Evolutionary conservation across 2,888 invertebrate species (phyloP).

Genomic region (Branchinecta sandiegonensis): DNA sequence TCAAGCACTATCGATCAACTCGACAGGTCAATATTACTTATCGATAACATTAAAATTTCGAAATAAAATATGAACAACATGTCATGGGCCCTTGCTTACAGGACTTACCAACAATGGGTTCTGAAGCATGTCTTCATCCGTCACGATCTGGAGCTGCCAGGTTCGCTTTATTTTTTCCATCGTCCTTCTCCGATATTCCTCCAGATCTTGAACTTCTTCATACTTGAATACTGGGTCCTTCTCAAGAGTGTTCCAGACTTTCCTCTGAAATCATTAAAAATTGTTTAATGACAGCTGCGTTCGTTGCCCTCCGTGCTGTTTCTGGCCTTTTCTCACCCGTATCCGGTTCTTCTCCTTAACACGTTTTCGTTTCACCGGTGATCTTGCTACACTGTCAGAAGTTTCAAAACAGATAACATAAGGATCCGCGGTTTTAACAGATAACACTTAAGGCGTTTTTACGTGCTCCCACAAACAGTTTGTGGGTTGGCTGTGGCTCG

Average conservation of each 20-base stretch:
- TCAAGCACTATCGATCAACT: too few species aligned
- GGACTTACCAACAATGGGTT: conserved; percentile 29
- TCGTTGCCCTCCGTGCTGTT: background rate
- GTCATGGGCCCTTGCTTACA: background rate
- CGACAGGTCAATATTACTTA: too few species aligned
- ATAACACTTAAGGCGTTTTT: too few species aligned
- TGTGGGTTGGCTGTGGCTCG: too few species aligned
- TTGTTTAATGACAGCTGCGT: background rate
- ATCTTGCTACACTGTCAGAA: too few species aligned
- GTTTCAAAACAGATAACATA: too few species aligned
- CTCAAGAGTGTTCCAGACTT: conserved; percentile 60
- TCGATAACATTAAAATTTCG: background rate
- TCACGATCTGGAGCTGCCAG: conserved; percentile 47
- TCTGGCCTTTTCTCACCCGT: too few species aligned
- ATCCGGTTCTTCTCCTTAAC: too few species aligned
- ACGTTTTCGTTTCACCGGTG: too few species aligned
- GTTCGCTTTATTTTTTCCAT: conserved; percentile 48
- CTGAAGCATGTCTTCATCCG: conserved; percentile 39
- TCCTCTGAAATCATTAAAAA: conserved; percentile 44
- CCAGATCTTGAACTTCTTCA: conserved; percentile 46
- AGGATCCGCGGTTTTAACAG: too few species aligned
- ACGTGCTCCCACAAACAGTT: too few species aligned
- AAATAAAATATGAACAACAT: conserved; percentile 1
- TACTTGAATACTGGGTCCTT: conserved; percentile 63
- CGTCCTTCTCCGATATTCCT: conserved; percentile 48